Base-by-base conservation (phyloP, 2,113 vertebrate genomes). In the Tympanuchus pallidicinctus region DNA sequence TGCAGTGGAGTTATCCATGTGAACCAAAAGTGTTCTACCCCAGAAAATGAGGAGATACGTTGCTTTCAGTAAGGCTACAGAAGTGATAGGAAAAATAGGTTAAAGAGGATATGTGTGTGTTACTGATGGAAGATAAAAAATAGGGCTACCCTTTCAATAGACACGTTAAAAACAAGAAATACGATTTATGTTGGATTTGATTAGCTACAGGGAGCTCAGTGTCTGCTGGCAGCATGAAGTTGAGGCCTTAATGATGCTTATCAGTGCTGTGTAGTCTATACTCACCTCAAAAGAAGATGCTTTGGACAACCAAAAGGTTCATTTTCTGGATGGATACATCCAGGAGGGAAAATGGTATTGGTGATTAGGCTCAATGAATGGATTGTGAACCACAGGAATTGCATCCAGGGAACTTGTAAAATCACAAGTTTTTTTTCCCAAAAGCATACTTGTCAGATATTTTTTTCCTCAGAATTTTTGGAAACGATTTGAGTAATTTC, bases 1-100 rank as follows among this genome's bases (percentile, higher is more conserved):
- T 85, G 36, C 64, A 91, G 63, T 27, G 0, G 3, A 70, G 38
- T 66, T 90, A 82, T 52, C 56, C 67, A 24, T 0, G 0, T 45
- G 59, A 89, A 64, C 0, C 0, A 30, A 63, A 65, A 59, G n/a
- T 14, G 16, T 64, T 13, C 47, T 81, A 57, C 25, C 42, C 66
- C 42, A 64, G 71, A 91, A 93, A 87, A 82, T 0, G 2, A 82
- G 30, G 61, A 85, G 18, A 78, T 78, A 32, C 2, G 13, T 69
- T 74, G 43, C 30, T 25, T 86, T 94, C 38, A 52, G 22, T 42
- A 52, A 56, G 52, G 57, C 4, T 69, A 30, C 16, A 70, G 71
- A 82, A 67, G 50, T 30, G 34, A 38, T 38, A 43, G 47, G 69
- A 80, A 63, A 94, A 81, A 66, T 10, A 71, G 18, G 27, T 47